phyloP scores from a whole-genome alignment of 2,888 invertebrate genomes.

The Itoplectis maculator region DNA sequence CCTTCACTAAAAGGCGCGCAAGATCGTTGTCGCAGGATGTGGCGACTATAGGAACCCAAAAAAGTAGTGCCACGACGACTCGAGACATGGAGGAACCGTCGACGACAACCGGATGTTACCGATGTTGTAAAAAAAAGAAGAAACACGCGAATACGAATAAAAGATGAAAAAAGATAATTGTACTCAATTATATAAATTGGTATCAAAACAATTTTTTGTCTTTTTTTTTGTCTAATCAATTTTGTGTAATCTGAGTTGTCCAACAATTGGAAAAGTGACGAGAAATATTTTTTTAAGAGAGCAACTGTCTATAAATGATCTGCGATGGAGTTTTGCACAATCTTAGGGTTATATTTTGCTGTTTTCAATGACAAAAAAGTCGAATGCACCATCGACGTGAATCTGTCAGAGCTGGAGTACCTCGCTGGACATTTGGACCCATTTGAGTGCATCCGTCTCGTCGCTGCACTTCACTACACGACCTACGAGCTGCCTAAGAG shows the following conservation, averaged over 20 bases:
- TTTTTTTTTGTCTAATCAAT: conserved; percentile 9
- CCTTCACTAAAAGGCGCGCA: conserved; percentile 50
- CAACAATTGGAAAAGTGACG: not conserved
- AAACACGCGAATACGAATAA: conserved; percentile 67
- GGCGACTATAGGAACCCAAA: conserved; percentile 63
- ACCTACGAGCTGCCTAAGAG: conserved; percentile 84
- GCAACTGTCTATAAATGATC: not conserved
- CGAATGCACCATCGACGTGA: conserved; percentile 78
- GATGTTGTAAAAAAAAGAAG: conserved; percentile 78
- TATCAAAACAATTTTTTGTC: not conserved
- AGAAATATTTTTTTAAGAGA: not conserved
- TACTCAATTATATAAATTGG: not conserved
- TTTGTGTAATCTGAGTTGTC: not conserved
- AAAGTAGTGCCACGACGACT: conserved; percentile 54
- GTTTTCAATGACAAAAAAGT: conserved; percentile 11
- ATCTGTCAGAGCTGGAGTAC: conserved; percentile 84
- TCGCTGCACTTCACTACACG: conserved; percentile 87
- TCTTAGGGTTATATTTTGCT: conserved; percentile 7
- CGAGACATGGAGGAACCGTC: conserved; percentile 71
- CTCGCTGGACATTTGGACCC: conserved; percentile 86
- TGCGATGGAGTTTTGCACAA: conserved; percentile 20
- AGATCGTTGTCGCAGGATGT: conserved; percentile 67
- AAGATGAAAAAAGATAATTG: conserved; percentile 43
- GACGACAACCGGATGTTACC: conserved; percentile 74
- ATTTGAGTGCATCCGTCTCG: conserved; percentile 87